phyloP scores from a whole-genome alignment of 2,888 invertebrate species.

The Agriotes lineatus region DNA sequence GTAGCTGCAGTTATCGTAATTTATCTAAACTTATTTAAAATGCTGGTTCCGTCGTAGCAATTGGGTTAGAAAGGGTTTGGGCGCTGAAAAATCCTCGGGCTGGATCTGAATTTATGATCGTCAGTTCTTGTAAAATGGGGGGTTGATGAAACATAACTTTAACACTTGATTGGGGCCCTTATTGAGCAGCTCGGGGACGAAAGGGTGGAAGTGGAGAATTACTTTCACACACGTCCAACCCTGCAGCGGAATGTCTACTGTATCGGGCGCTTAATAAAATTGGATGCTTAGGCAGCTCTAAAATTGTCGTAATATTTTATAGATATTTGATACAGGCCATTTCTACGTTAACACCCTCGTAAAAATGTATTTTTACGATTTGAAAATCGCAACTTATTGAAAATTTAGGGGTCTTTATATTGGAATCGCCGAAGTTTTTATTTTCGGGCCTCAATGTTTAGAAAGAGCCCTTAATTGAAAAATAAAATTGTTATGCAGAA shows the following conservation, averaged over 20 bases:
- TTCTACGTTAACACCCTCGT: conserved; percentile 12
- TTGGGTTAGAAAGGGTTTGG: conserved; percentile 18
- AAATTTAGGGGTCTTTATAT: not conserved
- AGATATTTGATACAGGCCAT: conserved; percentile 21
- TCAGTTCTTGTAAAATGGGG: conserved; percentile 12
- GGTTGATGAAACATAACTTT: conserved; percentile 26
- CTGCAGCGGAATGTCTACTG: not conserved
- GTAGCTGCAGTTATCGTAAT: conserved; percentile 22
- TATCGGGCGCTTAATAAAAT: conserved; percentile 12
- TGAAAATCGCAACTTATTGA: conserved; percentile 11
- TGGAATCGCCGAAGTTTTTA: not conserved
- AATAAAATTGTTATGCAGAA: not conserved
- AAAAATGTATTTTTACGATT: conserved; percentile 20
- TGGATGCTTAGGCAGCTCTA: conserved; percentile 13
- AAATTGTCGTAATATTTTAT: conserved; percentile 17
- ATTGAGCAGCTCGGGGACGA: conserved; percentile 1
- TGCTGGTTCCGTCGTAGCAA: conserved; percentile 24
- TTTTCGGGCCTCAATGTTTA: not conserved
- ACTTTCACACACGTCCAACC: conserved; percentile 14
- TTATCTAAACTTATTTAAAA: conserved; percentile 33
- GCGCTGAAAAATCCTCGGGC: conserved; percentile 15
- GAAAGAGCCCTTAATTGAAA: not conserved
- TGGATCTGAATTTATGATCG: conserved; percentile 22
- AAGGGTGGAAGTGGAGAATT: not conserved
- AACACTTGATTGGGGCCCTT: conserved; percentile 17